Evolutionary conservation across 2,888 invertebrate species (phyloP).

Genomic region (Operophtera brumata): DNA sequence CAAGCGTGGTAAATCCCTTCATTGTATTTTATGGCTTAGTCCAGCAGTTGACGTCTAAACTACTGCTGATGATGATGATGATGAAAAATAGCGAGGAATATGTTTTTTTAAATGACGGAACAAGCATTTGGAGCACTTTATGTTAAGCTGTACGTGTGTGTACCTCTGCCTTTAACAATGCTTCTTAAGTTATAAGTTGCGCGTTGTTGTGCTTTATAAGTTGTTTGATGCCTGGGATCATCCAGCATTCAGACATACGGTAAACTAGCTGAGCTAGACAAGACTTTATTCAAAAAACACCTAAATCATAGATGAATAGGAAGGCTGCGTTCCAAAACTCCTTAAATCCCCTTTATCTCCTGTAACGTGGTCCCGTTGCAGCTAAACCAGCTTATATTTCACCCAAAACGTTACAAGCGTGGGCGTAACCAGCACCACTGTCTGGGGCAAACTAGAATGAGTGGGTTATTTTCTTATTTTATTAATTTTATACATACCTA

Average conservation of each 20-base stretch:
- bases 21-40: no score
- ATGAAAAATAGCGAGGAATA: no score
- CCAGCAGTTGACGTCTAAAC: no score
- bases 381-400: slow-evolving; percentile 27
- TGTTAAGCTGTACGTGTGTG: no score
- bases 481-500: no score
- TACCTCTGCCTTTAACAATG: no score
- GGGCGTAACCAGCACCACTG: slow-evolving; percentile 9
- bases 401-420: slow-evolving; percentile 23
- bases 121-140: no score
- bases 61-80: no score
- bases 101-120: no score
- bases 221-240: neutral
- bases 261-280: slow-evolving; percentile 1
- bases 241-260: neutral
- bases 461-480: neutral
- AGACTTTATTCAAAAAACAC: slow-evolving; percentile 11
- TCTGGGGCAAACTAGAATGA: slow-evolving; percentile 2
- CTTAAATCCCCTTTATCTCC: slow-evolving; percentile 24
- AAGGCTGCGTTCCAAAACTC: slow-evolving; percentile 17
- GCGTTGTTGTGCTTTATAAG: no score
- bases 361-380: slow-evolving; percentile 24
- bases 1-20: no score
- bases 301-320: slow-evolving; percentile 20
- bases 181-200: no score